phyloP scores from a whole-genome alignment of 2,797 vertebrate species.

The Zenarchopterus dispar region DNA sequence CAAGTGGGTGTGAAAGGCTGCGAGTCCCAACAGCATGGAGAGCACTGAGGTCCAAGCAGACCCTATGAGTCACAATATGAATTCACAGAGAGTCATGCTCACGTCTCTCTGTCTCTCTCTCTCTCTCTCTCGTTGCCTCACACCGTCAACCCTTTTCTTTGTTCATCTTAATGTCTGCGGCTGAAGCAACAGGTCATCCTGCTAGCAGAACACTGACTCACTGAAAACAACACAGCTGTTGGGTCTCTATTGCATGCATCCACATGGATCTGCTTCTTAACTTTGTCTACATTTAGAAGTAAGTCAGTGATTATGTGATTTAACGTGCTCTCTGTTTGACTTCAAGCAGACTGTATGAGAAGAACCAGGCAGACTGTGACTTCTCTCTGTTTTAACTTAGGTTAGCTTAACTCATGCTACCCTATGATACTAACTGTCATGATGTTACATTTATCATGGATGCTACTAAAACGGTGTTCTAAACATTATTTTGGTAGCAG shows the following conservation, averaged over 20 bases:
- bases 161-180: conserved; percentile 48
- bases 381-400: too few relatives aligned
- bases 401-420: too few relatives aligned
- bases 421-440: too few relatives aligned
- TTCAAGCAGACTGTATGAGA: too few relatives aligned
- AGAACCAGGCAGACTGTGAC: too few relatives aligned
- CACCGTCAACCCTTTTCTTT: conserved; percentile 37
- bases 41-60: conserved; percentile 79
- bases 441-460: too few relatives aligned
- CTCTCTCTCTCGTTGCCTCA: conserved; percentile 30
- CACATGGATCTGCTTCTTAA: conserved; percentile 34
- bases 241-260: conserved; percentile 24
- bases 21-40: conserved; percentile 47
- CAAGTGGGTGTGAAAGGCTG: conserved; percentile 33
- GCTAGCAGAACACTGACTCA: conserved; percentile 52
- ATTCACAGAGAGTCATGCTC: conserved; percentile 53
- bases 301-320: not conserved
- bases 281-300: not conserved
- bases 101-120: conserved; percentile 43
- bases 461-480: too few relatives aligned
- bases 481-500: too few relatives aligned
- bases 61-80: conserved; percentile 71
- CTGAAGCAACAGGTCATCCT: conserved; percentile 31
- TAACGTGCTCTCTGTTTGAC: not conserved
- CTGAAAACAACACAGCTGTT: conserved; percentile 54